These are phyloP conservation scores for Centropyge bicolor DNA, from an alignment of 2,797 vertebrate species.

Conservation along the genomic window DNA sequence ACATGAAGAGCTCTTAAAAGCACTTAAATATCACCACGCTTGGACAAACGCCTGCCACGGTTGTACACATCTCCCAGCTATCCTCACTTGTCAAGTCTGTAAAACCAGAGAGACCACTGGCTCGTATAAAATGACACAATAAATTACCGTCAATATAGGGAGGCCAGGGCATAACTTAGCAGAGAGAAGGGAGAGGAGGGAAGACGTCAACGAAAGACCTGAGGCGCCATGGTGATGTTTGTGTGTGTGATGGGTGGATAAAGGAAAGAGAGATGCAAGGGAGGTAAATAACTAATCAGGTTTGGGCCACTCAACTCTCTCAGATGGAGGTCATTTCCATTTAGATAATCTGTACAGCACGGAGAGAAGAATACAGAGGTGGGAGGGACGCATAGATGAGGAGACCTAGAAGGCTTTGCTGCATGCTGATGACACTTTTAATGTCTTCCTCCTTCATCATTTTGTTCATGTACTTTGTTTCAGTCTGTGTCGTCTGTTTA, in stretches of 20 bases:
- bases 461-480: background rate
- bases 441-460: constrained; percentile 2
- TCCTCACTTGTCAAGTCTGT: constrained; percentile 44
- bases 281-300: constrained; percentile 69
- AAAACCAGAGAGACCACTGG: constrained; percentile 50
- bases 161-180: constrained; percentile 14
- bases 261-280: constrained; percentile 36
- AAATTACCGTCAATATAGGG: constrained; percentile 30
- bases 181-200: constrained; percentile 24
- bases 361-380: constrained; percentile 19
- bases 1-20: constrained; percentile 49
- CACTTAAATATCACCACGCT: constrained; percentile 35
- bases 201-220: constrained; percentile 32
- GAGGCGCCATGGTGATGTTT: constrained; percentile 12
- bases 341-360: constrained; percentile 57
- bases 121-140: constrained; percentile 56
- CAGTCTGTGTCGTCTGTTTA: constrained; percentile 2
- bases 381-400: constrained; percentile 23
- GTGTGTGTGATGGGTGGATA: constrained; percentile 41
- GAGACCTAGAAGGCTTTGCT: constrained; percentile 22
- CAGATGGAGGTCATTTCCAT: constrained; percentile 72
- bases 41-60: constrained; percentile 33
- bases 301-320: constrained; percentile 61
- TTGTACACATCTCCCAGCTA: constrained; percentile 18
- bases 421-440: constrained; percentile 46